phyloP scores from a whole-genome alignment of 1,140 invertebrate species.

The Drosophila mojavensis region DNA sequence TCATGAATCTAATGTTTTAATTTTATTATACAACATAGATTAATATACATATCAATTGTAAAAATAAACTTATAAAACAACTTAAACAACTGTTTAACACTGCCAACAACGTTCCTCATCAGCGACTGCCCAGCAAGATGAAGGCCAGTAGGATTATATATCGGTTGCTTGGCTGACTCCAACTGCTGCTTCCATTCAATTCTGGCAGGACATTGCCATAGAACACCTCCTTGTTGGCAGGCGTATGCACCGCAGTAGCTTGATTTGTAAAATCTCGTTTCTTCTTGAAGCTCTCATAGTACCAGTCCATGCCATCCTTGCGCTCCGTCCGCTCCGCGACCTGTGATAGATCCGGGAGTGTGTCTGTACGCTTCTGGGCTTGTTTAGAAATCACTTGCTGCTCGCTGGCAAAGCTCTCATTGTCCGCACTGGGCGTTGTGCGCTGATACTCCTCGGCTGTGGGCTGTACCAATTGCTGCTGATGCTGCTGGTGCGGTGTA shows the following conservation, averaged over 20 bases:
- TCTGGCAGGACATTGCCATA: slow-evolving; percentile 32
- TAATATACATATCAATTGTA: slow-evolving; percentile 49
- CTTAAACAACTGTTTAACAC: slow-evolving; percentile 68
- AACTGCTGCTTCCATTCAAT: slow-evolving; percentile 15
- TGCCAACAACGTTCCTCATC: slow-evolving; percentile 18
- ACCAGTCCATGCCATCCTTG: slow-evolving; percentile 88
- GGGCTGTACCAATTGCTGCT: slow-evolving; percentile 61
- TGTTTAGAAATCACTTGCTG: slow-evolving; percentile 54
- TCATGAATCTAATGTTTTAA: slow-evolving; percentile 25
- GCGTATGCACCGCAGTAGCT: slow-evolving; percentile 40
- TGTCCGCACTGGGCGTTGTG: slow-evolving; percentile 68
- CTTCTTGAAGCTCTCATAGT: slow-evolving; percentile 90
- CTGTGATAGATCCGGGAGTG: slow-evolving; percentile 15
- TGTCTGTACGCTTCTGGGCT: slow-evolving; percentile 68
- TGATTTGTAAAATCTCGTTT: slow-evolving; percentile 59
- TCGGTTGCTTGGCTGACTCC: slow-evolving; percentile 28
- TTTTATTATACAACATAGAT: slow-evolving; percentile 48
- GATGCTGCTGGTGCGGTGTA: slow-evolving; percentile 73
- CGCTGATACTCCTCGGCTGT: slow-evolving; percentile 81
- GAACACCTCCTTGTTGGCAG: slow-evolving; percentile 51
- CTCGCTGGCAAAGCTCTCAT: slow-evolving; percentile 53
- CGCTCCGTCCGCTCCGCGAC: slow-evolving; percentile 52
- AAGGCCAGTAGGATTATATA: slow-evolving; percentile 40
- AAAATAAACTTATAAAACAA: slow-evolving; percentile 54
- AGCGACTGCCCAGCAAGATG: slow-evolving; percentile 47